phyloP scores from a whole-genome alignment of 2,888 invertebrate species.

The Phytoseiulus persimilis region DNA sequence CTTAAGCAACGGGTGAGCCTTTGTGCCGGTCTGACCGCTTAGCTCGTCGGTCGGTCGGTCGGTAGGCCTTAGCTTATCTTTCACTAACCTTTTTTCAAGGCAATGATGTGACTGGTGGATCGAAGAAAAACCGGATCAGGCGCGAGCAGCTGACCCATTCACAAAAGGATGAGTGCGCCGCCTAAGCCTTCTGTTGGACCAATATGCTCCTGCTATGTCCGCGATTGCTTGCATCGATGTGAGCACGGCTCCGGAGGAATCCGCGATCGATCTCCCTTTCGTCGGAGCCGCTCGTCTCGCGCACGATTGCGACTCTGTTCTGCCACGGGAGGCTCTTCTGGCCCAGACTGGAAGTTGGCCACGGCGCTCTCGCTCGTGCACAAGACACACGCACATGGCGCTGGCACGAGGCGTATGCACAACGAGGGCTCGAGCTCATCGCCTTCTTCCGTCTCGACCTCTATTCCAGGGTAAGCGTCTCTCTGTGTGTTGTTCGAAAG shows the following conservation, averaged over 20 bases:
- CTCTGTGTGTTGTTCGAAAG: no score
- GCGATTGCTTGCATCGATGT: background rate
- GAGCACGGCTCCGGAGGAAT: background rate
- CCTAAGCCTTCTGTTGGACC: background rate
- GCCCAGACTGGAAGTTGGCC: no score
- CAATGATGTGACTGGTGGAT: background rate
- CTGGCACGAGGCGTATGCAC: no score
- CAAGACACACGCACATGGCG: no score
- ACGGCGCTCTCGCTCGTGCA: no score
- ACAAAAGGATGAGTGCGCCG: constrained; percentile 5
- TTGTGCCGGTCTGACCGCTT: background rate
- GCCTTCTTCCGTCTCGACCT: no score
- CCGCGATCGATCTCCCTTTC: background rate
- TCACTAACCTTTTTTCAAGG: background rate
- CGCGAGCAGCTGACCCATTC: background rate
- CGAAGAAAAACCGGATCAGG: background rate
- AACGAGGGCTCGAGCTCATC: no score
- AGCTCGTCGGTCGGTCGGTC: background rate
- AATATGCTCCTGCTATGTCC: background rate
- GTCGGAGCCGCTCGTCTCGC: no score
- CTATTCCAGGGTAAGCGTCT: no score
- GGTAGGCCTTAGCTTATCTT: background rate
- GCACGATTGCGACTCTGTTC: no score
- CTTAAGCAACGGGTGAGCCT: background rate
- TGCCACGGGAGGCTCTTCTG: no score